Conservation (phyloP, 2,113 vertebrate genomes). For the Macrotus californicus region DNA sequence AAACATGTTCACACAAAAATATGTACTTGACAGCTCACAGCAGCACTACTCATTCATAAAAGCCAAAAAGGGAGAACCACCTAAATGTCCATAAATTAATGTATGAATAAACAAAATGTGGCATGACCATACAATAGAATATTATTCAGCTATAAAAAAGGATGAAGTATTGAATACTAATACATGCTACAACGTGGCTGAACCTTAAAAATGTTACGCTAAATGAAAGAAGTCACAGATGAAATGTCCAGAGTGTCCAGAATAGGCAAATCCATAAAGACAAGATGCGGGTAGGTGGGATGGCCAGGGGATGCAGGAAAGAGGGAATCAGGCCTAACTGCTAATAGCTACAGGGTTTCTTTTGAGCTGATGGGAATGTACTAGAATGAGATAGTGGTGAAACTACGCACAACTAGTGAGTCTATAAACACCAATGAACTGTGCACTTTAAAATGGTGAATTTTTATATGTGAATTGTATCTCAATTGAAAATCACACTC, state of each 20-base stretch:
- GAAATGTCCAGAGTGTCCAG: conserved; percentile 1
- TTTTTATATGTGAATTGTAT: neutral
- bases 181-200: neutral
- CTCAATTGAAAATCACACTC: neutral
- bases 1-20: neutral
- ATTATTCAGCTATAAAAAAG: neutral
- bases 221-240: neutral
- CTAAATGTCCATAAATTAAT: neutral
- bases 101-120: neutral
- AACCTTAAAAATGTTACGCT: neutral
- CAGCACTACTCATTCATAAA: neutral
- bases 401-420: neutral
- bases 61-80: neutral
- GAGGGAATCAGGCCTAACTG: neutral
- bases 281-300: neutral
- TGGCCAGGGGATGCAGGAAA: neutral
- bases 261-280: neutral
- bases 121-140: neutral
- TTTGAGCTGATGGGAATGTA: neutral
- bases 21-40: neutral
- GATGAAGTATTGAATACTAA: neutral
- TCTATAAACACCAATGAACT: neutral
- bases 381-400: neutral
- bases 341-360: neutral
- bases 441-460: neutral